Percentiles rank a stretch among this genome's conserved stretches.
Evolutionary conservation across 2,888 invertebrate species (phyloP).

Genomic region (Heterodera filipjevi): DNA sequence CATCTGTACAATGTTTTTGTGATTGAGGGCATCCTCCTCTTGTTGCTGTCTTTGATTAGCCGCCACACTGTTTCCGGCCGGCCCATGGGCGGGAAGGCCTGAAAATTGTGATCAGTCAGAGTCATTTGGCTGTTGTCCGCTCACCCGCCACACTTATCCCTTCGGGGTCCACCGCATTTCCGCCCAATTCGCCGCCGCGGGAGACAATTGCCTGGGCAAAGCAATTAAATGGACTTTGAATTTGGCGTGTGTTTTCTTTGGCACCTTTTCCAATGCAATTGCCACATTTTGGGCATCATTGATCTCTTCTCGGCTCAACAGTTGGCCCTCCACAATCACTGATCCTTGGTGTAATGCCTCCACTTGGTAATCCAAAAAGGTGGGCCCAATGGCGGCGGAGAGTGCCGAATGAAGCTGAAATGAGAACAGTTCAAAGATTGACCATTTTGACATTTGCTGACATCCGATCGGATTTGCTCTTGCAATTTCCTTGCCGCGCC

Average conservation of each 20-base stretch:
- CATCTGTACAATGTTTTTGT: constrained; percentile 33
- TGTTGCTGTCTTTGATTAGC: constrained; percentile 23
- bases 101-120: neutral
- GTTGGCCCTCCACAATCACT: constrained; percentile 46
- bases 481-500: constrained; percentile 41
- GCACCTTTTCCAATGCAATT: constrained; percentile 42
- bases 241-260: no score
- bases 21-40: neutral
- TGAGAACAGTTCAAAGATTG: neutral
- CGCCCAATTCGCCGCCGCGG: constrained; percentile 42
- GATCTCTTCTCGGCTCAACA: constrained; percentile 44
- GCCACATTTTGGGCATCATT: constrained; percentile 41
- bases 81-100: neutral
- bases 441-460: constrained; percentile 4
- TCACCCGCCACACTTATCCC: constrained; percentile 37
- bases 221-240: neutral
- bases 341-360: constrained; percentile 42
- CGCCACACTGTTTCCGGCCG: neutral
- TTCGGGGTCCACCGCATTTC: constrained; percentile 43
- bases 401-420: constrained; percentile 18
- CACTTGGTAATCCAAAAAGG: constrained; percentile 42
- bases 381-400: constrained; percentile 10
- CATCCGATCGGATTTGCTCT: constrained; percentile 46
- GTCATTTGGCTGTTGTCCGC: neutral
- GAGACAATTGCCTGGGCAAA: constrained; percentile 34